Evolutionary conservation across 2,113 vertebrate species (phyloP).

Genomic region (Protobothrops mucrosquamatus): DNA sequence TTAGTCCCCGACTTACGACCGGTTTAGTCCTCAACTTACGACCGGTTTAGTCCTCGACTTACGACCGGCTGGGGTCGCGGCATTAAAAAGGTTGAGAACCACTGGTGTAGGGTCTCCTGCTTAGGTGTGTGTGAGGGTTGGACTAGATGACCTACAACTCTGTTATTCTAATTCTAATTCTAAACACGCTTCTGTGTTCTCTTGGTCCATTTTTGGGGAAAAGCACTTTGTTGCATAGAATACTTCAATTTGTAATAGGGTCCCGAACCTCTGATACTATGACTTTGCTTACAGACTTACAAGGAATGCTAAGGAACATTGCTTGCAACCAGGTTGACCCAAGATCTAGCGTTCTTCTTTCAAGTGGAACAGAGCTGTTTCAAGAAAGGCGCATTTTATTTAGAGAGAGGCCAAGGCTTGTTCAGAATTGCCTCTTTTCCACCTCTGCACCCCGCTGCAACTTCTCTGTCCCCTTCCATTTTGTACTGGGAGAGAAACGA

Average conservation of each 20-base stretch:
- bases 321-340: background rate
- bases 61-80: too few relatives aligned
- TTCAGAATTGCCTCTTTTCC: constrained; percentile 9
- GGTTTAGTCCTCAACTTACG: too few relatives aligned
- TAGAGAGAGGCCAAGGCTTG: constrained; percentile 33
- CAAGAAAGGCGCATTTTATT: background rate
- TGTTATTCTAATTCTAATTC: too few relatives aligned
- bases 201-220: too few relatives aligned
- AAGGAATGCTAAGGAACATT: rapidly evolving
- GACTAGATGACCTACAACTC: background rate
- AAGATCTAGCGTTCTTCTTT: rapidly evolving
- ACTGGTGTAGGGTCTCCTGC: background rate
- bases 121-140: background rate
- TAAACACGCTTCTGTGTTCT: too few relatives aligned
- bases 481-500: rapidly evolving
- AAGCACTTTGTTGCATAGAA: too few relatives aligned
- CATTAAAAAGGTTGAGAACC: too few relatives aligned
- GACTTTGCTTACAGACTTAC: background rate
- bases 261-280: background rate
- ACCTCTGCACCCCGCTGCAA: background rate
- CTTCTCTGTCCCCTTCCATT: background rate
- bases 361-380: background rate
- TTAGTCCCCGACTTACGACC: too few relatives aligned
- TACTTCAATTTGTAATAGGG: background rate
- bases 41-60: too few relatives aligned